Base-by-base conservation (phyloP, 2,888 invertebrate genomes). In the Hypomecis atomaria region DNA sequence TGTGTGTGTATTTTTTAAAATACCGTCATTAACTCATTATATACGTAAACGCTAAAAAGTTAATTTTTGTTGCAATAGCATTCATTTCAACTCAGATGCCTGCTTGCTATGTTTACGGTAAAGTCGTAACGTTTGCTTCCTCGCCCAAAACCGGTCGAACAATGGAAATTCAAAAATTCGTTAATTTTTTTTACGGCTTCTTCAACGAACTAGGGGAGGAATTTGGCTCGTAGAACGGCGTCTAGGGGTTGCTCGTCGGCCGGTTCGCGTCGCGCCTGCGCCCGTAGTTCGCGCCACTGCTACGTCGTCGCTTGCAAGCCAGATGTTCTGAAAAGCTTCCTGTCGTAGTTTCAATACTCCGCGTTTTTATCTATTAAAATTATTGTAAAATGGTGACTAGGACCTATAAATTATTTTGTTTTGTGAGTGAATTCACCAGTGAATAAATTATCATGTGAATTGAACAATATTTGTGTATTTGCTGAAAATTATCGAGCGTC, bases 271-370 rank as follows among this genome's bases (percentile, higher is more conserved):
- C 89, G 91, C 92, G 92, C 91, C 84, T 91, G 92, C 92, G 92
- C 88, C 85, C 89, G 87, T 89, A 89, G 92, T 93, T 93, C 93
- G 93, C 93, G 92, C 93, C 93, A 92, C 91, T 89, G 90, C 90
- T 89, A 90, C 89, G 90, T 90, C 89, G 90, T 90, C 86, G 90
- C 89, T 88, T 87, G 88, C 87, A 87, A 88, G 91, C 90, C 93
- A 93, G 93, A 93, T 93, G 92, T 93, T 92, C 92, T 85, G 65
- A 90, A 90, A 91, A 91, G 92, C 92, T 92, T 92, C 88, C 87
- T 89, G 89, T 89, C 89, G 91, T 79, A 84, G 89, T 88, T 87
- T 74, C 83, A 81, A 83, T 86, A 83, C 85, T 87, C 85, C 78
- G 86, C 83, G 82, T 85, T 90, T 87, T 85, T 85, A 85, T 82